Evolutionary conservation across 1,140 invertebrate species (phyloP).

Genomic region (Drosophila cardini): DNA sequence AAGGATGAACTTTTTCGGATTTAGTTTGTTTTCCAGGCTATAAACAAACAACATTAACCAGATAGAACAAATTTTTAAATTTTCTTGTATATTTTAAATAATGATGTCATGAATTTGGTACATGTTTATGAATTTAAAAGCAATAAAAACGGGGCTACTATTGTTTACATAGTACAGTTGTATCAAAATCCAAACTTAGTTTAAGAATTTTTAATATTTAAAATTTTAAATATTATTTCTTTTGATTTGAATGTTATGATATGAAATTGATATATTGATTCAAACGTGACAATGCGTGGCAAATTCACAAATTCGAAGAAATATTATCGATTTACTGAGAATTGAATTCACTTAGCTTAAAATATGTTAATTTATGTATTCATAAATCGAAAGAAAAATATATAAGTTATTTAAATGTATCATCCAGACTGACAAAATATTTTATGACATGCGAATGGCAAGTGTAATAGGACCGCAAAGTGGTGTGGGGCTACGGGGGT

Average conservation of each 20-base stretch:
- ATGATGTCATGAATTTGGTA: conserved; percentile 21
- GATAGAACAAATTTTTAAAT: background rate
- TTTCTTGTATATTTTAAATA: conserved; percentile 12
- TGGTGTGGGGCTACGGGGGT: background rate
- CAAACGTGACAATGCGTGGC: too few relatives aligned
- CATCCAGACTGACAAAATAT: conserved; percentile 37
- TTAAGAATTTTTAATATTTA: too few relatives aligned
- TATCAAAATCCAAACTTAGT: too few relatives aligned
- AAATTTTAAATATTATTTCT: too few relatives aligned
- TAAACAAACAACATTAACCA: conserved; percentile 17
- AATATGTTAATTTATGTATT: conserved; percentile 29
- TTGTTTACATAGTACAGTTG: too few relatives aligned
- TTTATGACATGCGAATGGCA: conserved; percentile 34
- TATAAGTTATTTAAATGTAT: conserved; percentile 24
- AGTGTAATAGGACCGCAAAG: conserved; percentile 14
- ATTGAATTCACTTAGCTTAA: conserved; percentile 1
- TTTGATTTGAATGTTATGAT: too few relatives aligned
- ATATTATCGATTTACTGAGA: background rate
- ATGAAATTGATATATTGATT: too few relatives aligned
- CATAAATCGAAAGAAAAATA: conserved; percentile 8
- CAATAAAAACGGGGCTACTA: background rate
- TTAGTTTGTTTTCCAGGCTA: conserved; percentile 28
- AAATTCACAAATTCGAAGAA: too few relatives aligned
- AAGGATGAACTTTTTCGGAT: conserved; percentile 48
- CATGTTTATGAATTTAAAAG: background rate